Conservation (phyloP, 2,113 vertebrate genomes). For the Cricetomys ansorgei region DNA sequence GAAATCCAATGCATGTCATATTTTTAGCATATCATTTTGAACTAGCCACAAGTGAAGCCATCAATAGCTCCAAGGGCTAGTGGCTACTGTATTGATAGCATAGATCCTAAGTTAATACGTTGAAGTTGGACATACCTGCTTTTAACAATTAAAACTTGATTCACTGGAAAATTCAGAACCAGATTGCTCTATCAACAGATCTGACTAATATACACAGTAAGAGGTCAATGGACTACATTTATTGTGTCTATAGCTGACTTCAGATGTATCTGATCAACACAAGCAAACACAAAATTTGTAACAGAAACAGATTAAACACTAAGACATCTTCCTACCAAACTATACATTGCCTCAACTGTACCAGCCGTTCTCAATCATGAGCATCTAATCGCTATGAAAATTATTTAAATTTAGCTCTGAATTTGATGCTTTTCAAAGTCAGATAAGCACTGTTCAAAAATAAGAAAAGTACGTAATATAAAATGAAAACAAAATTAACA, state of each 20-base stretch:
- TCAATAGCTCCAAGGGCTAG: neutral
- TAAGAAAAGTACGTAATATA: neutral
- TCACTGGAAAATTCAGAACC: slow-evolving; percentile 51
- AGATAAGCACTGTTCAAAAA: slow-evolving; percentile 38
- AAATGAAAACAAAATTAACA: neutral
- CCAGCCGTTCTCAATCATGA: neutral
- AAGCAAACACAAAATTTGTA: slow-evolving; percentile 16
- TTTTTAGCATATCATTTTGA: neutral
- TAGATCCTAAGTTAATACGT: neutral
- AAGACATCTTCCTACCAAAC: slow-evolving; percentile 51
- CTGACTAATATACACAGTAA: slow-evolving; percentile 22
- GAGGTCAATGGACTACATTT: neutral
- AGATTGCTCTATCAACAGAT: slow-evolving; percentile 44
- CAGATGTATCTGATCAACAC: slow-evolving; percentile 5
- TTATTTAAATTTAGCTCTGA: slow-evolving; percentile 36
- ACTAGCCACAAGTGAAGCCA: neutral
- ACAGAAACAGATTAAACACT: slow-evolving; percentile 36
- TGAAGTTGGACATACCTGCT: slow-evolving; percentile 20
- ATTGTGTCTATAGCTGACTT: slow-evolving; percentile 29
- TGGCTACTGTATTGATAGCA: neutral
- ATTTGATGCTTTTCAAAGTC: slow-evolving; percentile 11
- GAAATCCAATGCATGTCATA: slow-evolving; percentile 22
- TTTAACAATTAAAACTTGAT: slow-evolving; percentile 51
- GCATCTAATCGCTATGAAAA: neutral
- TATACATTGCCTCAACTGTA: slow-evolving; percentile 15